phyloP scores from a whole-genome alignment of 2,888 invertebrate genomes.

The Heliconius ethilla region DNA sequence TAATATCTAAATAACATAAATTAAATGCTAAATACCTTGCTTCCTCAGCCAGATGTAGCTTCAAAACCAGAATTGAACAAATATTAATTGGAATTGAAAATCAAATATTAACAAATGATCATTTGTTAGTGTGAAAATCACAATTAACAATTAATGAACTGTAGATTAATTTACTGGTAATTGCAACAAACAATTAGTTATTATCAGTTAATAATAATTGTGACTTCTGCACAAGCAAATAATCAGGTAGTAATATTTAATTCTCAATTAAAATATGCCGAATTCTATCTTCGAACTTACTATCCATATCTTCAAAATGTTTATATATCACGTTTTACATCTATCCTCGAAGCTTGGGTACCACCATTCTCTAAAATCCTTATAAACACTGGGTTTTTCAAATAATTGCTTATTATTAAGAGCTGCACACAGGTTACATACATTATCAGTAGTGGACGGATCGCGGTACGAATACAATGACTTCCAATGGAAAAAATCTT shows the following conservation, averaged over 20 bases:
- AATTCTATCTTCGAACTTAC: not conserved
- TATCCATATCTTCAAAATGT: not conserved
- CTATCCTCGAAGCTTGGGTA: conserved; percentile 52
- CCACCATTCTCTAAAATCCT: conserved; percentile 67
- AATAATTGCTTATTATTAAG: conserved; percentile 54
- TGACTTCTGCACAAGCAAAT: no score
- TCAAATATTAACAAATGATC: not conserved
- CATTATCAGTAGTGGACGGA: conserved; percentile 52
- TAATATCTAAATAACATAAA: not conserved
- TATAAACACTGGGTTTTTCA: conserved; percentile 51
- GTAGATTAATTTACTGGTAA: no score
- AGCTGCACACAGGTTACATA: conserved; percentile 63
- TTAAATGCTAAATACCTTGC: conserved; percentile 7
- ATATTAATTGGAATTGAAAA: not conserved
- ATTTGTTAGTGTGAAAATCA: not conserved
- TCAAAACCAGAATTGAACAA: not conserved
- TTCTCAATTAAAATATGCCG: not conserved
- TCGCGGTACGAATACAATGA: conserved; percentile 55
- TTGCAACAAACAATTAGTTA: no score
- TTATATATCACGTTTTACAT: conserved; percentile 42
- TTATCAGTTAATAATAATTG: no score
- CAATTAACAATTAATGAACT: not conserved
- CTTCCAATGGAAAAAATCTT: conserved; percentile 63
- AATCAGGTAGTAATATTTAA: not conserved
- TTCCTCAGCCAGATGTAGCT: not conserved